These are phyloP conservation scores for Cryptomyrus ogoouensis DNA, from an alignment of 2,113 vertebrate species.

Conservation along the genomic window DNA sequence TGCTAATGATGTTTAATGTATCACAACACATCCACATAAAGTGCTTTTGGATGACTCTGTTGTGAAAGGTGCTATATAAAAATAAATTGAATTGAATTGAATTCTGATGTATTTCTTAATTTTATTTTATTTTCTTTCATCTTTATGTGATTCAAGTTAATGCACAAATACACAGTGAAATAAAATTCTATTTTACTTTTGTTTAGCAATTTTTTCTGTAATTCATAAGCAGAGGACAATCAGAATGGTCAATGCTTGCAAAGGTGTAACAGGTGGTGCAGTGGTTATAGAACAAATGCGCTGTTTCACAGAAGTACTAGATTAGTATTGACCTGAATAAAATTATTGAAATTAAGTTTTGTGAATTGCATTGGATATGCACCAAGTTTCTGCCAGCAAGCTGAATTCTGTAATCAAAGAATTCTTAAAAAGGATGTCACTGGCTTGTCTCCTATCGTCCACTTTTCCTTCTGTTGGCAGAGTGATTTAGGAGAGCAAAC, in stretches of 20 bases:
- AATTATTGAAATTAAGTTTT: background rate
- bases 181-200: background rate
- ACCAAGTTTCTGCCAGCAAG: background rate
- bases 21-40: no score
- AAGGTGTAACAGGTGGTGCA: background rate
- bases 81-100: no score
- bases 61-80: no score
- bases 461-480: background rate
- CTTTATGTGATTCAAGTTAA: background rate
- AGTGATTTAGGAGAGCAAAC: background rate
- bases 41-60: no score
- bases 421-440: background rate
- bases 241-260: background rate
- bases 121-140: background rate
- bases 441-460: background rate
- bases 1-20: no score
- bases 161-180: background rate
- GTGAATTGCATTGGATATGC: background rate
- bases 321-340: background rate
- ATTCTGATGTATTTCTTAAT: background rate
- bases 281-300: background rate
- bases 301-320: background rate
- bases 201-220: background rate
- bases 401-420: background rate
- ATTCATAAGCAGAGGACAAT: background rate